phyloP scores from a whole-genome alignment of 2,888 invertebrate species.

The Mechanitis messenoides region DNA sequence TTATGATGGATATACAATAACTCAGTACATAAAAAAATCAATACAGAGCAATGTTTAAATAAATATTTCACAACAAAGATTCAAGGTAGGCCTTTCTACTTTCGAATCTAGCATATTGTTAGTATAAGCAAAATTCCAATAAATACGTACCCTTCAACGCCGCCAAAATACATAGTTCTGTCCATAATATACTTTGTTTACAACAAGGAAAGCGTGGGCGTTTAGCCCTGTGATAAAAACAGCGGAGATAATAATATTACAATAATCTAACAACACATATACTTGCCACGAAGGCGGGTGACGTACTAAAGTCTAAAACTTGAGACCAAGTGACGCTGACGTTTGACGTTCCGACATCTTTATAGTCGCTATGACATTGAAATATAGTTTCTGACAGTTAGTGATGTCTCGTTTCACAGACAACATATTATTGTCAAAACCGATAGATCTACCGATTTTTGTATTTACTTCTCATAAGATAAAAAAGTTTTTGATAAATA shows the following conservation, averaged over 20 bases:
- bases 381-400: slow-evolving; percentile 7
- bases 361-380: slow-evolving; percentile 7
- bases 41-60: slow-evolving; percentile 1
- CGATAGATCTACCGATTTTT: no score
- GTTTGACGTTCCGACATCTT: neutral
- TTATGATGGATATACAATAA: neutral
- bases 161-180: slow-evolving; percentile 55
- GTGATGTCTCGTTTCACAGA: neutral
- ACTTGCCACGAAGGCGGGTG: slow-evolving; percentile 38
- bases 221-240: slow-evolving; percentile 26
- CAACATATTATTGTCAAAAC: neutral
- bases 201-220: slow-evolving; percentile 28
- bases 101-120: slow-evolving; percentile 37
- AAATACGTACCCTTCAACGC: slow-evolving; percentile 63
- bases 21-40: neutral
- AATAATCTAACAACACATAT: slow-evolving; percentile 30
- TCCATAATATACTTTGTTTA: slow-evolving; percentile 34
- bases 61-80: slow-evolving; percentile 40
- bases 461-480: no score
- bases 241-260: slow-evolving; percentile 31
- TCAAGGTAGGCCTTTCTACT: slow-evolving; percentile 69
- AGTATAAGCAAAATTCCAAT: slow-evolving; percentile 23
- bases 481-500: no score
- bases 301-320: slow-evolving; percentile 18
- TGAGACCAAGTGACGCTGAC: slow-evolving; percentile 1